Percentiles rank a stretch among this genome's conserved stretches.
These are phyloP conservation scores for Chrosomus eos DNA, from an alignment of 2,797 vertebrate genomes.

Conservation along the genomic window DNA sequence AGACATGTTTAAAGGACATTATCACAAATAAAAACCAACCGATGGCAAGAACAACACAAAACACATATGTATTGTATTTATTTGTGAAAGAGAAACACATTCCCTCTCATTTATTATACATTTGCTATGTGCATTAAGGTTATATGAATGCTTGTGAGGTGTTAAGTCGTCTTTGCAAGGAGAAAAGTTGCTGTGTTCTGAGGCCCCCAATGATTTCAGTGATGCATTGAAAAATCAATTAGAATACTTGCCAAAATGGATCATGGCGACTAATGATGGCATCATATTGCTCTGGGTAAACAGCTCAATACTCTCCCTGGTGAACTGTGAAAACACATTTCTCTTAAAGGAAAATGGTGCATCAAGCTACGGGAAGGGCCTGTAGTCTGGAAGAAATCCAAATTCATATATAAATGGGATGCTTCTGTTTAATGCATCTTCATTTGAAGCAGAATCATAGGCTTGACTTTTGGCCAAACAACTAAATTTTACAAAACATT, in stretches of 20 bases:
- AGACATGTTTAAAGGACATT: background rate
- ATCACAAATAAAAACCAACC: background rate
- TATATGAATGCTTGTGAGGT: conserved; percentile 13
- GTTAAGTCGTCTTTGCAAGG: conserved; percentile 41
- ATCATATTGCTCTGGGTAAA: conserved; percentile 56
- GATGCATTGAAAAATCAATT: conserved; percentile 61
- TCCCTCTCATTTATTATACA: conserved; percentile 16
- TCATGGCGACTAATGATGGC: conserved; percentile 59
- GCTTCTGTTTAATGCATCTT: conserved; percentile 43
- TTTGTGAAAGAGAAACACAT: background rate
- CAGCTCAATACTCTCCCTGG: conserved; percentile 53
- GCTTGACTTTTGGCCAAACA: conserved; percentile 29
- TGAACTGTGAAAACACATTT: conserved; percentile 50
- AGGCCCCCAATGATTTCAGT: conserved; percentile 49
- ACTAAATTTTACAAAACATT: conserved; percentile 11
- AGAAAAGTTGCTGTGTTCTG: conserved; percentile 46
- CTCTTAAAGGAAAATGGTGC: conserved; percentile 37
- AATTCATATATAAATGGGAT: conserved; percentile 34
- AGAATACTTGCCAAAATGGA: conserved; percentile 60
- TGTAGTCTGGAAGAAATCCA: conserved; percentile 35
- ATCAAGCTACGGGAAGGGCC: conserved; percentile 31
- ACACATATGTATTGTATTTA: conserved; percentile 7
- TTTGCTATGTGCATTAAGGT: conserved; percentile 15
- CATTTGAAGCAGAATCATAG: conserved; percentile 34
- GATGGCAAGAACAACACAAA: background rate